Base-by-base conservation (phyloP, 2,888 invertebrate genomes). In the Acheta domesticus region DNA sequence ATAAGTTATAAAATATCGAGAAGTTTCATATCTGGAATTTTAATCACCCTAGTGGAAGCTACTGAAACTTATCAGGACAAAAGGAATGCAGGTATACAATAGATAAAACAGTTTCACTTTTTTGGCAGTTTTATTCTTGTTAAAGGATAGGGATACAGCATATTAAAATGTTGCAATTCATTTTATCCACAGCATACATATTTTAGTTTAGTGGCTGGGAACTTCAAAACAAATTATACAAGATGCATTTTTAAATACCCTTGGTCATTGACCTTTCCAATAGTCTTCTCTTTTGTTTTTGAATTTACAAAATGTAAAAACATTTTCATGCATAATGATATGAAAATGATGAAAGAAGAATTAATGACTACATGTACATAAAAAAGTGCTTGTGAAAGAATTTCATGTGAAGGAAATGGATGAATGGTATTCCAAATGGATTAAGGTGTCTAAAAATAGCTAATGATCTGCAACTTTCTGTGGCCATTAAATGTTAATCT, bases 171-270 rank as follows among this genome's bases (percentile, higher is more conserved):
- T 62, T 62, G 62, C 62, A 62, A 19, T 62, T 62, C 62, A 62
- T 19, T 62, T 62, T 4, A 62, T 62, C 62, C 62, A 62, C 62
- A 62, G 62, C n/a, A 19, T 62, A 62, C 62, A 62, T 62, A 62
- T 62, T 62, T 62, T 19, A 62, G 16, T 62, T 62, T n/a, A 62
- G n/a, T 62, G 62, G 62, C 62, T 62, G 14, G 62, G 62, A 62
- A 62, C 36, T 62, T n/a, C 62, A 62, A 36, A 62, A 62, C n/a
- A 62, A 36, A 62, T 62, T 14, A 62, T 62, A 14, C 62, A n/a
- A 62, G 62, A 62, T 62, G 62, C 62, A 62, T 62, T 62, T 62
- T 62, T 62, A 62, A 62, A 62, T 62, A 62, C 62, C 62, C 62
- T 62, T 62, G 62, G 62, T 62, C 62, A 62, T 12, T 62, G 62